Base-by-base conservation (phyloP, 2,888 invertebrate species). In the Sphaeridia pumilis region DNA sequence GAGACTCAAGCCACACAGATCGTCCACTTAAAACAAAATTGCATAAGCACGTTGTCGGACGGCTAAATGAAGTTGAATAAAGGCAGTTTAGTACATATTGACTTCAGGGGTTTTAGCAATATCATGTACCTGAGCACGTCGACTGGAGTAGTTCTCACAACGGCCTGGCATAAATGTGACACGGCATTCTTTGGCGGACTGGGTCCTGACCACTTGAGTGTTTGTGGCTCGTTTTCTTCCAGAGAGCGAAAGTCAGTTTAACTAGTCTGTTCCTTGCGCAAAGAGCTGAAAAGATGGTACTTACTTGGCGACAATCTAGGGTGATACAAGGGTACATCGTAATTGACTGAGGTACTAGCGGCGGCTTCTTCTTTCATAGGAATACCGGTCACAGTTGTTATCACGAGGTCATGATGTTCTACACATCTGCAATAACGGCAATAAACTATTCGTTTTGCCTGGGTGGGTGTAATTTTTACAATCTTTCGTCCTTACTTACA, bases 321-420 rank as follows among this genome's bases (percentile, higher is more conserved):
- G 69, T 98, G 97, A 63, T 94, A 83, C 57, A 98, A 84, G 71
- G 97, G 97, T 0, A 98, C 98, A 69, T 98, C 97, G 68, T 98
- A 98, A 73, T 97, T 97, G 0, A 95, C 92, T 52, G 95, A 97
- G 0, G 92, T 90, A 69, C 89, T 89, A 1, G 94, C 93, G 70
- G 95, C 95, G 75, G 95, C 94, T 70, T 97, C 95, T 72, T 97
- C 95, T 76, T 98, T 98, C 98, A 98, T 98, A 1, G 98, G 98
- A 66, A 97, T 97, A 3, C 95, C 92, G 4, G 94, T 94, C 1
- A 98, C 95, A 0, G 95, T 95, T 1, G 97, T 98, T 54, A 88
- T 90, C 0, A 92, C 87, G 43, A 98, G 75, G 69, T 87, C 82
- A 66, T 90, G 95, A 69, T 97, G 94, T 2, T 82, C 25, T 12